These are phyloP conservation scores for Bugula neritina DNA, from an alignment of 2,888 invertebrate genomes.

Conservation along the genomic window DNA sequence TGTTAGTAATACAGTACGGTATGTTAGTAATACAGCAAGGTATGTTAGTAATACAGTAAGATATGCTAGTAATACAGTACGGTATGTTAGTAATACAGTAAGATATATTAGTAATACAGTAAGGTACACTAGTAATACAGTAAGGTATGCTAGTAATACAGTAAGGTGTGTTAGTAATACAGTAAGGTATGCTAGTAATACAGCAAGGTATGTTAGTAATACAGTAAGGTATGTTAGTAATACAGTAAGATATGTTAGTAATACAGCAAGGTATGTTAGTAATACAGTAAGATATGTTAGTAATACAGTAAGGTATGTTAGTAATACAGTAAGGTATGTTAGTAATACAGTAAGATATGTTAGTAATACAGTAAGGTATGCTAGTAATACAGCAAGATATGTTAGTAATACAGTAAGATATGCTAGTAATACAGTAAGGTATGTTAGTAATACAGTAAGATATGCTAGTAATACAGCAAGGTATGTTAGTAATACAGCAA, in stretches of 20 bases:
- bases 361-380: neutral
- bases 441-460: too few relatives aligned
- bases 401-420: neutral
- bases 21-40: neutral
- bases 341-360: conserved; percentile 85
- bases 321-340: too few relatives aligned
- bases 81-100: conserved; percentile 95
- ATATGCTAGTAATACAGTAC: too few relatives aligned
- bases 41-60: neutral
- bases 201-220: conserved; percentile 94
- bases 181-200: neutral
- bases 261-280: neutral
- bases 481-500: conserved; percentile 35
- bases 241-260: neutral
- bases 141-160: neutral
- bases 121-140: neutral
- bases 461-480: conserved; percentile 95
- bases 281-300: neutral
- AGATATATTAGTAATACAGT: conserved; percentile 53
- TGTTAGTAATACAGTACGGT: neutral
- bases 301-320: neutral
- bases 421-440: neutral
- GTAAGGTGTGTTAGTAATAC: neutral
- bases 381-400: neutral
- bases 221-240: conserved; percentile 67